Base-by-base conservation (phyloP, 2,113 vertebrate genomes). In the Cichladusa arquata region DNA sequence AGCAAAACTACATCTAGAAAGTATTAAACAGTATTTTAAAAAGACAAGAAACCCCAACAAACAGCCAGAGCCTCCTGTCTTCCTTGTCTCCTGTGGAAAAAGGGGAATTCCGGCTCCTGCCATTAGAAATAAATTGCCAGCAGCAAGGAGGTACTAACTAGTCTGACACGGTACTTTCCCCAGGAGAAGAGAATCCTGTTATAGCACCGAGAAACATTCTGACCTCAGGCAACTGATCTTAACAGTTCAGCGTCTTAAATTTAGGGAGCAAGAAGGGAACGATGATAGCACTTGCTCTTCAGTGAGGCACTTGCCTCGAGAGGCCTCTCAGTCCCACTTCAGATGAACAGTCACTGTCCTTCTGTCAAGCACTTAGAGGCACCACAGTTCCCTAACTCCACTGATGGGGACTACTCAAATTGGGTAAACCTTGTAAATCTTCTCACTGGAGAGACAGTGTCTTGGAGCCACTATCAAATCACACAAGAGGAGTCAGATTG, bases 151-250 rank as follows among this genome's bases (percentile, higher is more conserved):
- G 87, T 57, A 88, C 90, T 93, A 96, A 94, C 94, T 64, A 95
- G 95, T 96, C 50, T 93, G 94, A 95, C 94, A 92, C 38, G 94
- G 92, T 87, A 96, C 94, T 96, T 97, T 96, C 93, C 95, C 92
- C 88, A 79, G 47, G 88, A 96, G 92, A 87, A 88, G 81, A 83
- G 80, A 36, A 95, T 91, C 80, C 82, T 91, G 77, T 96, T 90
- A 40, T 92, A 88, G 87, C 82, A 78, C 8, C 16, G 26, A 78
- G 88, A 94, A 96, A 85, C 70, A 83, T 92, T 96, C 64, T 92
- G 65, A 93, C 93, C 91, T 31, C 56, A 88, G 91, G 96, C 94
- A 94, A 94, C 72, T 78, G 72, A 89, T 92, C 79, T 96, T 93
- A 96, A 96, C 79, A 89, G 90, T 50, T 94, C 62, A 66, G 70